Percentiles rank a stretch among this genome's conserved stretches.
phyloP scores from a whole-genome alignment of 2,797 vertebrate species.

The Galago senegalensis region DNA sequence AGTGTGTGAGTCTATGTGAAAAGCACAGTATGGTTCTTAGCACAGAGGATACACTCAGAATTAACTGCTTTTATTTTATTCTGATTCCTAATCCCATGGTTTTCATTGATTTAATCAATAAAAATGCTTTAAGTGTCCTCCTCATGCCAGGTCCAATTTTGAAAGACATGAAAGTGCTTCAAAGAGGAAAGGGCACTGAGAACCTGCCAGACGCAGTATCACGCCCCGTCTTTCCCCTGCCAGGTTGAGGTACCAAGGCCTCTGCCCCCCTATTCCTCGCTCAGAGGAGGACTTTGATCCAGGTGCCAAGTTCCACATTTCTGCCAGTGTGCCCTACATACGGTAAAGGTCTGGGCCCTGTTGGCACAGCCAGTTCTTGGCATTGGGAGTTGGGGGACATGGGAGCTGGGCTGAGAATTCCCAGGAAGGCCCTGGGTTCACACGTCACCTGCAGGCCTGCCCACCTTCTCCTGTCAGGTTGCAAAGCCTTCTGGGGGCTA shows the following conservation, averaged over 20 bases:
- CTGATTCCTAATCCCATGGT: neutral
- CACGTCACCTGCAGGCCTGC: neutral
- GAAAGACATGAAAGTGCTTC: neutral
- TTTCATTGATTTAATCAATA: slow-evolving; percentile 14
- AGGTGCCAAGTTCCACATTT: slow-evolving; percentile 97
- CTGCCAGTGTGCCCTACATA: slow-evolving; percentile 96
- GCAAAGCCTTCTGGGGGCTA: neutral
- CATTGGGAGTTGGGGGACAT: neutral
- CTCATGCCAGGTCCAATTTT: neutral
- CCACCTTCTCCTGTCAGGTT: neutral
- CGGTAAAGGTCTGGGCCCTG: slow-evolving; percentile 88
- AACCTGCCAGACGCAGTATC: neutral
- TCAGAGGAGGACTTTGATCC: slow-evolving; percentile 97
- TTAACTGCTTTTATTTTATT: neutral
- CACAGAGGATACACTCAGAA: neutral
- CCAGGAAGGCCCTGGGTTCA: neutral
- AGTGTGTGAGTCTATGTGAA: neutral
- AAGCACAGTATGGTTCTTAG: neutral
- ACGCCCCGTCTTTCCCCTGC: neutral
- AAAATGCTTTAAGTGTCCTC: neutral
- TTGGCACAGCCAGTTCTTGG: neutral
- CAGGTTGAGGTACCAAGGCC: slow-evolving; percentile 97
- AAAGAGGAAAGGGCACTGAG: neutral
- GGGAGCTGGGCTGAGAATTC: neutral
- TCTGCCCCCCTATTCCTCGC: slow-evolving; percentile 92